Evolutionary conservation across 2,888 invertebrate species (phyloP), one percentile per base, ranked within the genome.

Genomic region (Mantis religiosa): DNA sequence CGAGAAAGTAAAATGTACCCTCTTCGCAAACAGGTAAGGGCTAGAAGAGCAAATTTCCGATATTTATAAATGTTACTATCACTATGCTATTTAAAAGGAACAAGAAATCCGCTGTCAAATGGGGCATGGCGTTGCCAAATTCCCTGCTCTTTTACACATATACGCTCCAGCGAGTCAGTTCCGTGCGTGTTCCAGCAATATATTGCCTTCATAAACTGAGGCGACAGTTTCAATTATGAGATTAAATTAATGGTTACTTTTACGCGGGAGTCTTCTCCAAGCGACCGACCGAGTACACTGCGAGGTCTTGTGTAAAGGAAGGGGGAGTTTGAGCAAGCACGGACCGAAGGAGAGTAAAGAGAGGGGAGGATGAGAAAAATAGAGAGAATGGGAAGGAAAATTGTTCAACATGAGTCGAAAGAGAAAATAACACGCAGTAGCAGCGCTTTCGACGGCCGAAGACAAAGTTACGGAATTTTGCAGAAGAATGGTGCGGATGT

Each of bases 181-280:
- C 54, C 54, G 54, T 71, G 20, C 54, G 54, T 71, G 54, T 71
- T 71, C 54, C 54, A 20, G 85, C 81, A 88, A 84, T 34, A 84
- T 34, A 88, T 30, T 85, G 84, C 88, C 84, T 88, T 88, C 88
- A 85, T 88, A 88, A 88, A 88, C 88, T 85, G 81, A 34, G 47
- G 27, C 84, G 88, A 88, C 88, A 84, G 84, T 84, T 88, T 88
- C 88, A 85, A 88, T 88, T 88, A 88, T 88, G 84, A 85, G 88
- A 84, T 84, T 54, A 85, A 88, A 88, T 88, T 88, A 84, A 88
- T 88, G 85, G 88, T 84, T 84, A 85, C 88, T 81, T 85, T 88
- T 85, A 88, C 84, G 88, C 88, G 88, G 34, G 82, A 81, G 47
- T 41, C 85, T 85, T 85, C 85, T 85, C 15, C 27, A 41, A 85